Conservation (phyloP, 2,888 invertebrate species). For the Cryptophagus acutangulus region DNA sequence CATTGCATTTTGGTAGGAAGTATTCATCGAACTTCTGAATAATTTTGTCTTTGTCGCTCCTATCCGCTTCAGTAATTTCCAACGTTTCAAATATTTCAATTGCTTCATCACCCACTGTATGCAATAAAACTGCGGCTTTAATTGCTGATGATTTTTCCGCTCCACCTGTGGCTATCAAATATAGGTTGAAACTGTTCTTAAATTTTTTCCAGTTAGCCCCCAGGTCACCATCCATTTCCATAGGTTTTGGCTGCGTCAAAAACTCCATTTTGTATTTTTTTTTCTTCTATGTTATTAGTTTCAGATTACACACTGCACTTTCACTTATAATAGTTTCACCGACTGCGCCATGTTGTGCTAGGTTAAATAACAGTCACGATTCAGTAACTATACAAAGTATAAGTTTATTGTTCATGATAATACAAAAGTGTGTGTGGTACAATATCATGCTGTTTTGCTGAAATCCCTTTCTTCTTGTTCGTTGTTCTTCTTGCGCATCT, state of each 20-base stretch:
- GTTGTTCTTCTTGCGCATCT: too few relatives aligned
- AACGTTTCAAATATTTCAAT: slow-evolving; percentile 19
- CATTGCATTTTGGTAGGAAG: slow-evolving; percentile 19
- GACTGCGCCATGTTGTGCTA: too few relatives aligned
- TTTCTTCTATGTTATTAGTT: too few relatives aligned
- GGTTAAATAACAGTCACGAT: too few relatives aligned
- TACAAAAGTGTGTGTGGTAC: too few relatives aligned
- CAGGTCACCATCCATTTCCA: slow-evolving; percentile 19
- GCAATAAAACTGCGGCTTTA: slow-evolving; percentile 18
- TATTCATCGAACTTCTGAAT: slow-evolving; percentile 18
- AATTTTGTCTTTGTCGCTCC: slow-evolving; percentile 11
- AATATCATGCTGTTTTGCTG: too few relatives aligned
- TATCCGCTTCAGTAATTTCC: slow-evolving; percentile 12
- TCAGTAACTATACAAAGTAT: too few relatives aligned
- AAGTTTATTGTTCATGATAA: too few relatives aligned
- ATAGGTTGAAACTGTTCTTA: slow-evolving; percentile 14
- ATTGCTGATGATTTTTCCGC: slow-evolving; percentile 7
- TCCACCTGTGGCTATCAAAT: slow-evolving; percentile 15
- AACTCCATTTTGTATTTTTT: slow-evolving; percentile 14
- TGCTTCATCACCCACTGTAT: slow-evolving; percentile 19
- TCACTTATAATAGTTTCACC: too few relatives aligned
- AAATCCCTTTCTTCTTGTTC: too few relatives aligned
- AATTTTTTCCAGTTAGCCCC: slow-evolving; percentile 20
- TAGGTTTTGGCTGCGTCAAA: slow-evolving; percentile 17
- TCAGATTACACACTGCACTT: too few relatives aligned